phyloP scores from a whole-genome alignment of 2,888 invertebrate species.

The Asteroscopus sphinx region DNA sequence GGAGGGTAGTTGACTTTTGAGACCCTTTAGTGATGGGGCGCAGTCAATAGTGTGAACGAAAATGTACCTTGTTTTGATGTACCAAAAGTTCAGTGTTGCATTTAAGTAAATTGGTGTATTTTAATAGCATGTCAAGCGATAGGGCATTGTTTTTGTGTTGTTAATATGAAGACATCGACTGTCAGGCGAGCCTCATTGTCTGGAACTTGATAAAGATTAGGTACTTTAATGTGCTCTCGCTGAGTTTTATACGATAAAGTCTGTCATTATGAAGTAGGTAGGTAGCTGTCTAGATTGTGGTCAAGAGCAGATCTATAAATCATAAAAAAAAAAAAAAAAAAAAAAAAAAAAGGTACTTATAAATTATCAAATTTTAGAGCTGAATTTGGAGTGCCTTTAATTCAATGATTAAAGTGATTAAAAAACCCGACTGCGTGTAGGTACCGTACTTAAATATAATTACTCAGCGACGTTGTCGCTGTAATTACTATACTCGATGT shows the following conservation, averaged over 20 bases:
- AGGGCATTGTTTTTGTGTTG: slow-evolving; percentile 84
- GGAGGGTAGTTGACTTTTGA: slow-evolving; percentile 23
- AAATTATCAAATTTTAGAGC: slow-evolving; percentile 18
- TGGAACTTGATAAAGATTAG: slow-evolving; percentile 73
- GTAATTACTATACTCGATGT: too few species aligned
- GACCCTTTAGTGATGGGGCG: slow-evolving; percentile 54
- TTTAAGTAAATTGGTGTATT: slow-evolving; percentile 49
- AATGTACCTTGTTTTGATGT: slow-evolving; percentile 51
- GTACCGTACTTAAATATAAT: too few species aligned
- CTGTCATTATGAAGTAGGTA: slow-evolving; percentile 64
- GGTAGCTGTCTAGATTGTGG: too few species aligned
- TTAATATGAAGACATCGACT: slow-evolving; percentile 85
- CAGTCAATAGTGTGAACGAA: slow-evolving; percentile 45
- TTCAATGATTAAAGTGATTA: slow-evolving; percentile 9
- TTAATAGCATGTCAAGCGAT: slow-evolving; percentile 82
- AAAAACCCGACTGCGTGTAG: neutral
- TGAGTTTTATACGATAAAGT: slow-evolving; percentile 66
- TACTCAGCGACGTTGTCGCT: too few species aligned
- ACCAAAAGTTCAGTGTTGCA: slow-evolving; percentile 45
- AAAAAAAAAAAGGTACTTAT: slow-evolving; percentile 19
- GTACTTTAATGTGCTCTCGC: slow-evolving; percentile 70
- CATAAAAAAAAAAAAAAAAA: too few species aligned
- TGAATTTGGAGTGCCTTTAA: slow-evolving; percentile 12
- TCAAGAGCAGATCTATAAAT: too few species aligned
- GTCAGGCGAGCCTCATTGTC: slow-evolving; percentile 78